Base-by-base conservation (phyloP, 2,888 invertebrate species). In the Clusia tigrina region DNA sequence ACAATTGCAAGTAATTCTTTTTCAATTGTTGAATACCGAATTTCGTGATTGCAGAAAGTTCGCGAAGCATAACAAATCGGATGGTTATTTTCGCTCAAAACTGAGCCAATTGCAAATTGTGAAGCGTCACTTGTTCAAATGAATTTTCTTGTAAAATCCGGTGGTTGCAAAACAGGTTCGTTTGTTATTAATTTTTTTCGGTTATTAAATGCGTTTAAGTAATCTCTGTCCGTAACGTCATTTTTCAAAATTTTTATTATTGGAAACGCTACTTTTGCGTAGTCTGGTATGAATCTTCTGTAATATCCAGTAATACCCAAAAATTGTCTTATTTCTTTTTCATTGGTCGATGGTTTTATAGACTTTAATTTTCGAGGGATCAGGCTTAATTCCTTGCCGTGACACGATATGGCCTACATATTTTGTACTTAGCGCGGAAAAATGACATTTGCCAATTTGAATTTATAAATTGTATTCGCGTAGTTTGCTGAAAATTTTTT, bases 1-100 rank as follows among this genome's bases (percentile, higher is more conserved):
- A 79, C 70, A 6, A 81, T 74, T 0, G 70, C 71, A 42, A 80
- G 53, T 1, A 80, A 56, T 67, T 81, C 79, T 54, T 78, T 80
- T 62, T 82, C 79, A 32, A 78, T 72, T 1, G 72, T 70, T 1
- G 65, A 65, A 26, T 77, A 77, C n/a, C 67, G 72, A 2, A 12
- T 52, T 68, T 77, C 73, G 0, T 70, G 60, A 22, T 62, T 42
- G 5, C 63, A 69, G 9, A 62, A 42, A 0, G 62, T 58, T 22
- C 62, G 15, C 12, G 57, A 57, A 12, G 56, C 55, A 18, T 48
- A 63, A 20, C 52, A 63, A 46, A 65, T n/a, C 22, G 58, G 58
- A n/a, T 62, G 60, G 37, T n/a, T n/a, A n/a, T n/a, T n/a, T n/a
- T n/a, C n/a, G n/a, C 42, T 9, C 9, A 62, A 18, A 18, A 66